Evolutionary conservation across 2,113 vertebrate genomes (phyloP).

Genomic region (Tylochromis polylepis): DNA sequence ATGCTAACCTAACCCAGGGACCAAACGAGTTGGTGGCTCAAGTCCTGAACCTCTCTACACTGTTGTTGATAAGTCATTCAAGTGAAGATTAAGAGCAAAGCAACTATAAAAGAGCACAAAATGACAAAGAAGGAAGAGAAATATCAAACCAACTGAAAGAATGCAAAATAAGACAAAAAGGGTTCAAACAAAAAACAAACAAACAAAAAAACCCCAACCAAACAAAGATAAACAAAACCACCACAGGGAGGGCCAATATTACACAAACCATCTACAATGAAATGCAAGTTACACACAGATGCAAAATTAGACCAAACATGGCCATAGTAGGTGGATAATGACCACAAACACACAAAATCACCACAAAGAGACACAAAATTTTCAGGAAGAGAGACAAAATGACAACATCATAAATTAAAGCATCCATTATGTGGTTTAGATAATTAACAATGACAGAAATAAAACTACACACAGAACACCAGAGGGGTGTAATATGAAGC

Average conservation of each 20-base stretch:
- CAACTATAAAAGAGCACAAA: no score
- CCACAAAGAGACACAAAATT: background rate
- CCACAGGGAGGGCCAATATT: background rate
- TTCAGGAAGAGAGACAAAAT: background rate
- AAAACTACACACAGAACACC: background rate
- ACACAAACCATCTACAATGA: background rate
- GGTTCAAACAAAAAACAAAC: background rate
- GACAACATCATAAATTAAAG: background rate
- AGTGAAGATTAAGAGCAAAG: background rate
- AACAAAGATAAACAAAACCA: background rate
- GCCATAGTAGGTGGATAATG: background rate
- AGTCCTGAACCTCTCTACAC: background rate
- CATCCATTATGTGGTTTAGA: no score
- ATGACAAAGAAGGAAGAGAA: no score
- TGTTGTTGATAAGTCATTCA: background rate
- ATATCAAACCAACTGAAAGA: no score
- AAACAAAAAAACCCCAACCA: background rate
- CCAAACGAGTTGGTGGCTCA: background rate
- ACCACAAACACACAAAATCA: background rate
- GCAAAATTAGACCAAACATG: background rate
- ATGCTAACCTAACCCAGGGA: background rate
- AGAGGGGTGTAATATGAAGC: no score
- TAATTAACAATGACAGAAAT: background rate
- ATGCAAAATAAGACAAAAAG: no score
- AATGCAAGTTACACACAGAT: background rate